phyloP scores from a whole-genome alignment of 2,888 invertebrate species.

The Thecocarcelia acutangulata region DNA sequence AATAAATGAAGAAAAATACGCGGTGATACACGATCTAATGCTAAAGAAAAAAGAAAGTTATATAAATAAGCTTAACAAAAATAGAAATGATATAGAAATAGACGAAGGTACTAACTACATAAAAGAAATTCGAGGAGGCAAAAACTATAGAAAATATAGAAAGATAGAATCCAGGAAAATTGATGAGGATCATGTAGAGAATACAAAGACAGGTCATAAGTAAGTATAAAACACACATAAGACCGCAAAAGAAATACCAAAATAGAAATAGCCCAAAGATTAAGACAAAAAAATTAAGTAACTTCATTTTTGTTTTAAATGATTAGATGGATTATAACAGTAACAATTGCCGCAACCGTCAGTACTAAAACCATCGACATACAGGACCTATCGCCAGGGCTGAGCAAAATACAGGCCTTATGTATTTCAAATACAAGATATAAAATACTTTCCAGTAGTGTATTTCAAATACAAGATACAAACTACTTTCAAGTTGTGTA shows the following conservation, averaged over 20 bases:
- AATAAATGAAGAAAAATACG: background rate
- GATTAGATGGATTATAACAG: conserved; percentile 23
- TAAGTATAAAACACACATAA: conserved; percentile 1
- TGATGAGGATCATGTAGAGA: background rate
- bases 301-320: conserved; percentile 21
- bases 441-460: too few relatives aligned
- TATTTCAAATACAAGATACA: too few relatives aligned
- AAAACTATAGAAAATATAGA: conserved; percentile 9
- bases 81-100: background rate
- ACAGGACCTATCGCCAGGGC: too few relatives aligned
- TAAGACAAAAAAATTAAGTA: conserved; percentile 11
- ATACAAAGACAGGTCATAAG: background rate
- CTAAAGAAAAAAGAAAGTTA: too few relatives aligned
- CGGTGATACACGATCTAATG: background rate
- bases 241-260: conserved; percentile 7
- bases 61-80: background rate
- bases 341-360: conserved; percentile 8
- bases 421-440: too few relatives aligned
- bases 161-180: conserved; percentile 6
- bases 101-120: background rate
- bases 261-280: background rate
- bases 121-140: conserved; percentile 5
- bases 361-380: background rate
- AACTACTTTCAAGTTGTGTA: too few relatives aligned
- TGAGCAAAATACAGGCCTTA: too few relatives aligned